Evolutionary conservation across 2,113 vertebrate species (phyloP).

Genomic region (Rhombomys opimus): DNA sequence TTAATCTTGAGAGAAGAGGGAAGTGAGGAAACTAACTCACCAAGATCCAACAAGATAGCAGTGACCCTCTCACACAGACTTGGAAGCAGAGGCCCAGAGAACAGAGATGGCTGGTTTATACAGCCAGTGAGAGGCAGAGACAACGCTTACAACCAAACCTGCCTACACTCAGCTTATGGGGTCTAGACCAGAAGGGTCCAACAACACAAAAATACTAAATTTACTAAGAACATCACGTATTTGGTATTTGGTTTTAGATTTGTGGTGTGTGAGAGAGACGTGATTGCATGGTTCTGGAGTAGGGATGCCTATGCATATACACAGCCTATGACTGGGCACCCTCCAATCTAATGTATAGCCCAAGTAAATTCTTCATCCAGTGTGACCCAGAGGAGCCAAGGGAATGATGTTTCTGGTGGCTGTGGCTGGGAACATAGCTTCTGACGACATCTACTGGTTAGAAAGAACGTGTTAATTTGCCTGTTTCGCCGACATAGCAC

Average conservation of each 20-base stretch:
- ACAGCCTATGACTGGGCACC: not conserved
- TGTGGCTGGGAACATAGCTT: not conserved
- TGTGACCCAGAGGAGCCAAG: not conserved
- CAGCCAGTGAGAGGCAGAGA: not conserved
- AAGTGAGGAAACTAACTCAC: not conserved
- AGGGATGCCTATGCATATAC: not conserved
- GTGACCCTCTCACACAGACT: not conserved
- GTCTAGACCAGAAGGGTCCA: too few species aligned
- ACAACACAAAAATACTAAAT: not conserved
- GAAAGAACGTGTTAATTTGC: not conserved
- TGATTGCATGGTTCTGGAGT: not conserved
- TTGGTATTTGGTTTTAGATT: not conserved
- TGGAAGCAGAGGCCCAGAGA: not conserved
- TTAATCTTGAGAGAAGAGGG: not conserved
- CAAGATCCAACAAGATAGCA: not conserved
- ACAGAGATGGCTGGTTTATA: not conserved
- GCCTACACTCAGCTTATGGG: not conserved
- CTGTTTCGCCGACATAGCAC: not conserved
- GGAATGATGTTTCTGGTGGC: not conserved
- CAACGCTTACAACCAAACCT: not conserved
- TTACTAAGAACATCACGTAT: not conserved
- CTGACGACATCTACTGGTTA: conserved; percentile 56
- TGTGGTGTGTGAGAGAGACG: not conserved
- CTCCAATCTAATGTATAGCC: not conserved
- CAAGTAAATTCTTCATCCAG: not conserved